Evolutionary conservation across 2,113 vertebrate genomes (phyloP), one percentile per base, ranked within the genome.

Genomic region (Morphnarchus princeps): DNA sequence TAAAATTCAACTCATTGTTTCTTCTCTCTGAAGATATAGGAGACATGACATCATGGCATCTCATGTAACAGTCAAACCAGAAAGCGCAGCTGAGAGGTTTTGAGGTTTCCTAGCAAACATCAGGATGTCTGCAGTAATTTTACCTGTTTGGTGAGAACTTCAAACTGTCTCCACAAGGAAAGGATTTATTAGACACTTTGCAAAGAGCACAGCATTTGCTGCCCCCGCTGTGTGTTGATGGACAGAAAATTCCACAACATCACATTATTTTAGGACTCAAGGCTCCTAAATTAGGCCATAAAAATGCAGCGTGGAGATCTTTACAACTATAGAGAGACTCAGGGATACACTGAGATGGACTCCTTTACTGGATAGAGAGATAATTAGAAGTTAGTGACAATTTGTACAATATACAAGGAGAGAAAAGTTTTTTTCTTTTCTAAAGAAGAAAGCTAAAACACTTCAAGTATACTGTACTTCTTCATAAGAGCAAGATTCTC

Each of bases 391-490:
- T 65, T 43, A 63, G 58, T 82, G 95, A 81, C 62, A 78, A 73
- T 91, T 91, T 38, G 59, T 31, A 88, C 43, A 73, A 92, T 31
- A 86, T 17, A 62, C 31, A 84, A 70, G 62, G 82, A 91, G 87
- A 95, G 79, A 87, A 93, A 95, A 87, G 65, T 6, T 20, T 26
- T 91, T 91, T 87, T 69, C 43, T 94, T 94, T 95, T 59, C 61
- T 49, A 42, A 80, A 92, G 81, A 76, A 95, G 80, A 90, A 96
- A 72, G 84, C 71, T 55, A 71, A 95, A 96, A 89, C 74, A 69
- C 62, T 93, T 73, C 65, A 54, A 62, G 13, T 42, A 24, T n/a
- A 73, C 79, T 22, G 55, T 34, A 42, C 73, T 92, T 86, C 49
- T 76, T 86, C 50, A 76, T 61, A 55, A 90, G 22, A 87, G 50